Evolutionary conservation across 2,113 vertebrate species (phyloP), one percentile per base, ranked within the genome.

Genomic region (Tonatia bakeri): DNA sequence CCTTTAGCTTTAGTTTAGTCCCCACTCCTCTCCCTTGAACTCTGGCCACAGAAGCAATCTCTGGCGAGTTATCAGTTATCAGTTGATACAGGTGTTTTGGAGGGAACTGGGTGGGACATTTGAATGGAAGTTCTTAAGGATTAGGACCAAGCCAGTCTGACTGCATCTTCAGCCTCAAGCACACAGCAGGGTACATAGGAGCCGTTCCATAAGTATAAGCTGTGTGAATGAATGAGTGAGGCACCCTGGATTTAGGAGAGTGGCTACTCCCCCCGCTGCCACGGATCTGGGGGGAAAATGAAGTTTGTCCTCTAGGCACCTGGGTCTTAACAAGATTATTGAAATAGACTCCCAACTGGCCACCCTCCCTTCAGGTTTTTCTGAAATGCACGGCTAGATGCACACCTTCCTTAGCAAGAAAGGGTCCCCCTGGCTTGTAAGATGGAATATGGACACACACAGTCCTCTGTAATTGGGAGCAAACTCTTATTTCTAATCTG

Each of bases 1-100:
- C 94, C 89, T 97, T 97, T 47, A 50, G 85, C 56, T 81, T 95
- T 77, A 79, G 50, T 82, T 86, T 91, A 77, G 90, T 17, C 38
- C 73, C 73, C 2, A 59, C 77, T 86, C 95, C 73, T 95, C 36
- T 88, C 47, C 7, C 4, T 73, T 91, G 87, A 95, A 86, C 73
- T 77, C 36, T 45, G 96, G 67, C 87, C 69, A 50, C 22, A 84
- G 87, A 96, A n/a, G 7, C 54, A 5, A 76, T 17, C 72, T 84
- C 77, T 3, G 7, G 33, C 4, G 38, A 2, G 13, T 38, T 80
- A 70, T 59, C 16, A 0, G 22, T 47, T 19, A 70, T 67, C 17
- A 2, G 22, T 47, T 19, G 40, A 52, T 13, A 7, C 7, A 52
- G 20, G 33, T n/a, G 28, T 20, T 73, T 3, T 47, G 65, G 59